Base-by-base conservation (phyloP, 2,113 vertebrate genomes). In the Promerops cafer region DNA sequence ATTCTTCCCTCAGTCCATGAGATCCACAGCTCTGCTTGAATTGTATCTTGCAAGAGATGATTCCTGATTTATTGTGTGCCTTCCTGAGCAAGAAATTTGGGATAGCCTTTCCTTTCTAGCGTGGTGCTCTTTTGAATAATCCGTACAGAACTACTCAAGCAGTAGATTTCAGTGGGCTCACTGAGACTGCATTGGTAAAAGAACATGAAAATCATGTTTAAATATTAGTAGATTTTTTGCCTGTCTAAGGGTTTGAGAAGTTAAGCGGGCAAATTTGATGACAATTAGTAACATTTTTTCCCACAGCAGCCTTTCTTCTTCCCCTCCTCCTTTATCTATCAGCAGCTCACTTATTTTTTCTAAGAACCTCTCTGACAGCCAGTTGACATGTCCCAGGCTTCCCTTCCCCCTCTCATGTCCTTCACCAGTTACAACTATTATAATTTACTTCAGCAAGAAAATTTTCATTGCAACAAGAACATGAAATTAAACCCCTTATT, bases 221-320 rank as follows among this genome's bases (percentile, higher is more conserved):
- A 91, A 76, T 79, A 76, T 84, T 53, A 72, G 22, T 89, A 60
- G 37, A 16, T 89, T 45, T 83, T 66, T 93, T 96, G 53, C 50
- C 35, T 71, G 64, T 87, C 60, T 72, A 49, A 79, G 37, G 21
- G 26, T 53, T 78, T 94, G 81, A 72, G 66, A 94, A 90, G 37
- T 83, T 85, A 87, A 90, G 42, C 66, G 91, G 70, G 37, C 87
- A 94, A 83, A 87, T 93, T 76, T 82, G 77, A 61, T 95, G 83
- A 87, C 87, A 89, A 81, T 86, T 90, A 66, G 44, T 91, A 85
- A 80, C 77, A 70, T 84, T 90, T 97, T 95, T 96, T 94, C 93
- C 94, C 93, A 94, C 77, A 92, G 80, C 71, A 92, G 68, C 56
- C 60, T 81, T 92, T 90, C 80, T 90, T 92, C 52, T 89, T 17